Evolutionary conservation across 1,140 invertebrate genomes (phyloP), one percentile per base, ranked within the genome.

Genomic region (Phthorimaea operculella): DNA sequence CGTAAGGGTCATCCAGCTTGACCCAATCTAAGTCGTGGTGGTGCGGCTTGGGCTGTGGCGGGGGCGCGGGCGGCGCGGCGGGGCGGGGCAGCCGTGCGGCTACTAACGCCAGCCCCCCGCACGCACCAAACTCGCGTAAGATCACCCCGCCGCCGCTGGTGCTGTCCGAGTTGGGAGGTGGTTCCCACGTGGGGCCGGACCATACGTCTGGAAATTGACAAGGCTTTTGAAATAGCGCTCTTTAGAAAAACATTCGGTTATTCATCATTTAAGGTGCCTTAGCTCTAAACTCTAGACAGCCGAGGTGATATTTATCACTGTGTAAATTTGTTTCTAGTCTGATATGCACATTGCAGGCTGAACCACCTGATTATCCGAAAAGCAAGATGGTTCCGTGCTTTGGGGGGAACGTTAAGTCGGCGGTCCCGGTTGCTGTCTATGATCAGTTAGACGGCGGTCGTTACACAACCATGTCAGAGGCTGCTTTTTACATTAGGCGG

Each of bases 71-170:
- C 57, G n/a, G 94, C 92, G 85, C 95, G 95, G 11, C 96, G 88
- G 76, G 75, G 0, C 95, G 87, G 0, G 95, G 95, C 65, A 97
- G 85, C 69, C 96, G 93, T 63, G 93, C 91, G 0, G 96, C 95
- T 14, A 97, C 81, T 17, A 97, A 85, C 5, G 94, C 94, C 47
- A 97, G 86, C n/a, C 96, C 95, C 28, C 95, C 95, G 48, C 92
- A 90, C 45, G 90, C 89, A 39, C 93, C 94, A 76, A 97, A 97
- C 34, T 94, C 91, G 62, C 94, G 91, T 58, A 96, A 85, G 6
- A 94, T 81, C 10, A 76, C 57, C 51, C 55, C 36, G 44, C 74
- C 33, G 51, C 51, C 52, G 44, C 48, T 48, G 33, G 28, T n/a
- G 44, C 54, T 34, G 45, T 33, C 14, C 42, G 42, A 16, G 34